These are phyloP conservation scores for Shargacucullia verbasci DNA, from an alignment of 2,888 invertebrate genomes.

Conservation along the genomic window DNA sequence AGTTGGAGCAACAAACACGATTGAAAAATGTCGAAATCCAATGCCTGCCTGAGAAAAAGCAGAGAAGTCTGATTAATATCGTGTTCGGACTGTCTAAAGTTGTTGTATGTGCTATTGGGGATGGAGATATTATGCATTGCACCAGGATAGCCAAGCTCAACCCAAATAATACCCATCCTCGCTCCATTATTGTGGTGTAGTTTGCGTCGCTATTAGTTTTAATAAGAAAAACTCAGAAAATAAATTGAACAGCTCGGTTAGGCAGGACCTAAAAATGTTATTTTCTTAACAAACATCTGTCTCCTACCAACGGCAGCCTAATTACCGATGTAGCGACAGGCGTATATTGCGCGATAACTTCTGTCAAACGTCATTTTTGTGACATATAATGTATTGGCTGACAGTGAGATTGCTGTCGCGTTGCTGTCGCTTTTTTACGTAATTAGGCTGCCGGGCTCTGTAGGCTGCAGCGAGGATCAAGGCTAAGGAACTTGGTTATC, in stretches of 20 bases:
- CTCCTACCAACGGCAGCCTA: too few relatives aligned
- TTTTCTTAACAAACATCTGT: constrained; percentile 3
- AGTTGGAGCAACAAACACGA: constrained; percentile 3
- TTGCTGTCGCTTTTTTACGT: too few relatives aligned
- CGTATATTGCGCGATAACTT: too few relatives aligned
- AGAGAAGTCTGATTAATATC: background rate
- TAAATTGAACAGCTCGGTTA: constrained; percentile 6
- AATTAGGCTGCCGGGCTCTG: constrained; percentile 1
- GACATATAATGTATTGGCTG: too few relatives aligned
- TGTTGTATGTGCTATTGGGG: background rate
- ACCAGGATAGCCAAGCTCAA: constrained; percentile 6
- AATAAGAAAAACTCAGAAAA: background rate
- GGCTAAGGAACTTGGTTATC: constrained; percentile 1
- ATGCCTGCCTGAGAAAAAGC: background rate
- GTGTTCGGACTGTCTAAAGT: background rate
- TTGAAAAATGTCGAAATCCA: background rate
- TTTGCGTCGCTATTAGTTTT: constrained; percentile 1
- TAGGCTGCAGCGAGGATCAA: constrained; percentile 5
- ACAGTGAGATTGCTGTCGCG: too few relatives aligned
- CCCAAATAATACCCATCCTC: constrained; percentile 1
- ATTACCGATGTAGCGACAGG: too few relatives aligned
- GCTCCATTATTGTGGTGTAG: constrained; percentile 2
- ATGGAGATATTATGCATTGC: constrained; percentile 2
- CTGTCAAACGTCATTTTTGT: too few relatives aligned
- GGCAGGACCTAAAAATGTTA: background rate